A percentile compares a stretch with the other conserved stretches of the same genome.
These are phyloP conservation scores for Desoria tigrina DNA, from an alignment of 2,888 invertebrate species.

Conservation along the genomic window DNA sequence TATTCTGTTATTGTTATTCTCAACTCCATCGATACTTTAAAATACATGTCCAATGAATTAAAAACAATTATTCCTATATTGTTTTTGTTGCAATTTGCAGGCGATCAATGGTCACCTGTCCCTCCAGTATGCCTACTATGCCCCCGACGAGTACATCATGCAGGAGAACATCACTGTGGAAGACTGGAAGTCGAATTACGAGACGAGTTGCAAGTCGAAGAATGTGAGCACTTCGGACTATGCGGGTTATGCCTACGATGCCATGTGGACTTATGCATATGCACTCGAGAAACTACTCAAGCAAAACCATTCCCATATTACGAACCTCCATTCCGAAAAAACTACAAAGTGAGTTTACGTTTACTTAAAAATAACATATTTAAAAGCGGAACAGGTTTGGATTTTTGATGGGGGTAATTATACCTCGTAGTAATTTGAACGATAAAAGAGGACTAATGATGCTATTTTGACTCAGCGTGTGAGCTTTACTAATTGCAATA, in stretches of 20 bases:
- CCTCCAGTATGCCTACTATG: slow-evolving; percentile 69
- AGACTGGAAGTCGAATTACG: slow-evolving; percentile 64
- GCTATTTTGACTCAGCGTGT: too few relatives aligned
- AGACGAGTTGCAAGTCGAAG: slow-evolving; percentile 51
- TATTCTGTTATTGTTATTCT: too few relatives aligned
- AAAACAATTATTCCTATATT: too few relatives aligned
- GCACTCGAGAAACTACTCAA: slow-evolving; percentile 68
- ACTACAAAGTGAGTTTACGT: slow-evolving; percentile 60
- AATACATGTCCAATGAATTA: too few relatives aligned
- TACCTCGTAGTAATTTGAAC: too few relatives aligned
- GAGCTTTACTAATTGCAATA: too few relatives aligned
- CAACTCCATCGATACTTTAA: too few relatives aligned
- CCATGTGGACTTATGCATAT: slow-evolving; percentile 76
- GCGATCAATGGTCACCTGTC: slow-evolving; percentile 74
- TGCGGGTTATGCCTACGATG: slow-evolving; percentile 67
- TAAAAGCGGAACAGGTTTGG: too few relatives aligned
- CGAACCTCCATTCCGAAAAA: slow-evolving; percentile 62
- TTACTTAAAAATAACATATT: too few relatives aligned
- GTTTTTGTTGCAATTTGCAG: too few relatives aligned
- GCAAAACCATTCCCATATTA: slow-evolving; percentile 64
- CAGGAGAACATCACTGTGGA: slow-evolving; percentile 68
- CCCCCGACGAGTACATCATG: slow-evolving; percentile 64
- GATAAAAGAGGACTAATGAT: too few relatives aligned
- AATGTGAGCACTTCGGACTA: slow-evolving; percentile 41
- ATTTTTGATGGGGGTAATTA: too few relatives aligned